Percentiles rank a stretch among this genome's conserved stretches.
phyloP scores from a whole-genome alignment of 2,113 vertebrate species.

The Hippocampus zosterae region DNA sequence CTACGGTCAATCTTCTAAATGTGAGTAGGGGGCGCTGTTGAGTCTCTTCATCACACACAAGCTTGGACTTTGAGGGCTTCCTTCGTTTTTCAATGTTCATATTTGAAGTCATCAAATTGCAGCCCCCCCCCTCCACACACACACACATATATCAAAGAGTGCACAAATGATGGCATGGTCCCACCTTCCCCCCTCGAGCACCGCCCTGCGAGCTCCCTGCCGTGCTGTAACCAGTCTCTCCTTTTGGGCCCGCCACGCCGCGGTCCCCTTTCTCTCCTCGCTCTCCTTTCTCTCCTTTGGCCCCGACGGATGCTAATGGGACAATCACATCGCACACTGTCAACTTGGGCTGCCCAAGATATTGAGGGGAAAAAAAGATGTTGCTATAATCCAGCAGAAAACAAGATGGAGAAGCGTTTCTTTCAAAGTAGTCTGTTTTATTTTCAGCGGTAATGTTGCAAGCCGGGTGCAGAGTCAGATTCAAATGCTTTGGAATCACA shows the following conservation, averaged over 20 bases:
- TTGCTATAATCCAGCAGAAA: slow-evolving; percentile 2
- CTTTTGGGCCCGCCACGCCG: slow-evolving; percentile 73
- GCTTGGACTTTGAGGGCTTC: no score
- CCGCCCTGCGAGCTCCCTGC: slow-evolving; percentile 38
- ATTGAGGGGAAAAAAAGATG: no score
- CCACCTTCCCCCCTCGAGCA: slow-evolving; percentile 76
- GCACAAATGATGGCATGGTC: background rate
- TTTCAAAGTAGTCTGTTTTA: background rate
- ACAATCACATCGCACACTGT: background rate
- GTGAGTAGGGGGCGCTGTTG: no score
- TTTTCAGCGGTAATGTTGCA: background rate
- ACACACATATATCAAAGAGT: no score
- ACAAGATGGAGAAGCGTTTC: background rate
- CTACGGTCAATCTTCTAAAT: no score
- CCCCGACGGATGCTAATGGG: slow-evolving; percentile 22
- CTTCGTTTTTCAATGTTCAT: no score
- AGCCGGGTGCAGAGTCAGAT: no score
- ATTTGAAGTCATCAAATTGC: no score
- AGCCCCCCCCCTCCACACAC: no score
- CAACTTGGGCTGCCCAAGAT: slow-evolving; percentile 16
- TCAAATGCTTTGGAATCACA: no score
- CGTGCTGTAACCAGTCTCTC: slow-evolving; percentile 55
- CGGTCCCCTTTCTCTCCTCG: slow-evolving; percentile 72
- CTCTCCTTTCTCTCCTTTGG: slow-evolving; percentile 74
- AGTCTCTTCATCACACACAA: no score